Evolutionary conservation across 2,888 invertebrate genomes (phyloP).

Genomic region (Leptinotarsa haldemani): DNA sequence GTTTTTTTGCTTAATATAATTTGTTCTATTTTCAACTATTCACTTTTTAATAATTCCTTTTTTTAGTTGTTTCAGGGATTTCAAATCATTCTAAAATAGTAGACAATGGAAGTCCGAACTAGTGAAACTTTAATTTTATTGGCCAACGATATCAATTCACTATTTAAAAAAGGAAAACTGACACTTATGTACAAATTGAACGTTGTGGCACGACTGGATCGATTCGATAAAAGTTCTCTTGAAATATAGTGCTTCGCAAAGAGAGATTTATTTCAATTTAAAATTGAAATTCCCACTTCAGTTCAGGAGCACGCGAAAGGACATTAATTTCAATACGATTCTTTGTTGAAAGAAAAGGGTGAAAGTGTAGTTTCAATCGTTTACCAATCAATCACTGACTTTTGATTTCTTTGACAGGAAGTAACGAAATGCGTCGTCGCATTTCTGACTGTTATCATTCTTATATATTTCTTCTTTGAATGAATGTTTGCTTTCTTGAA

Average conservation of each 20-base stretch:
- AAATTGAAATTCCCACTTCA: constrained; percentile 8
- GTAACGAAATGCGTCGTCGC: too few species aligned
- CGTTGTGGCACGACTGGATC: constrained; percentile 11
- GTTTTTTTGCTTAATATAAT: too few species aligned
- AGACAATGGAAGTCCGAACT: too few species aligned
- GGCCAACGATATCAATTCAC: too few species aligned
- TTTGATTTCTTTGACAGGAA: neutral
- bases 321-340: neutral
- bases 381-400: neutral
- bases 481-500: too few species aligned
- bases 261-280: constrained; percentile 21
- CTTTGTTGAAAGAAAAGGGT: neutral
- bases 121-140: too few species aligned
- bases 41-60: too few species aligned
- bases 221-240: neutral
- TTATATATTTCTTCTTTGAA: too few species aligned
- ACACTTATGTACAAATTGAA: constrained; percentile 16
- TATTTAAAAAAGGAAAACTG: constrained; percentile 1
- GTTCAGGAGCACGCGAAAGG: neutral
- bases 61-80: too few species aligned
- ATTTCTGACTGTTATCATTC: too few species aligned
- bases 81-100: too few species aligned
- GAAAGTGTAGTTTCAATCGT: neutral
- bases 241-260: constrained; percentile 1
- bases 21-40: too few species aligned